A percentile compares a stretch with the other conserved stretches of the same genome.
Conservation (phyloP, 2,888 invertebrate genomes). For the Ryuthela nishihirai region DNA sequence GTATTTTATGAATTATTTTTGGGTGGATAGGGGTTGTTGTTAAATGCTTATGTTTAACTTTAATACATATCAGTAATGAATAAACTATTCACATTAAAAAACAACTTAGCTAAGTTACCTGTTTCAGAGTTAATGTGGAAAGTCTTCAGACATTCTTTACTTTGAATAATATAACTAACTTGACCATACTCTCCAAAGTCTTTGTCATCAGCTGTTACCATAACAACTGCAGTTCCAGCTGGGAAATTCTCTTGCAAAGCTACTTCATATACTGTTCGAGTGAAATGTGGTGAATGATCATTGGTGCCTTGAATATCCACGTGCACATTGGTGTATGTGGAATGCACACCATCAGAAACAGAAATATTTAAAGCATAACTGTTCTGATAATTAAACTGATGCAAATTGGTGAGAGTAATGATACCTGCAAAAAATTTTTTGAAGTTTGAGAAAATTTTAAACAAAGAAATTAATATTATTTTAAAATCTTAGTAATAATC, state of each 20-base stretch:
- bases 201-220: slow-evolving; percentile 73
- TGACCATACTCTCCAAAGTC: slow-evolving; percentile 68
- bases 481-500: too few relatives aligned
- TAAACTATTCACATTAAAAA: too few relatives aligned
- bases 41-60: too few relatives aligned
- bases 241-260: slow-evolving; percentile 74
- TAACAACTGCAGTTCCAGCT: slow-evolving; percentile 69
- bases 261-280: slow-evolving; percentile 71
- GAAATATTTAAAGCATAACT: slow-evolving; percentile 79
- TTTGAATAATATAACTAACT: slow-evolving; percentile 58
- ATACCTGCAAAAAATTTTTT: slow-evolving; percentile 53
- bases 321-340: slow-evolving; percentile 65
- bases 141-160: slow-evolving; percentile 48
- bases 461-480: too few relatives aligned
- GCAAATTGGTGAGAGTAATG: slow-evolving; percentile 68
- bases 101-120: slow-evolving; percentile 54
- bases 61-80: too few relatives aligned
- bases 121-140: slow-evolving; percentile 53
- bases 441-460: too few relatives aligned
- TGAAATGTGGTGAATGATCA: slow-evolving; percentile 71
- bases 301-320: slow-evolving; percentile 59
- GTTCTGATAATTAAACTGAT: slow-evolving; percentile 65
- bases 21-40: too few relatives aligned
- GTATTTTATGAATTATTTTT: too few relatives aligned
- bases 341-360: slow-evolving; percentile 92